Evolutionary conservation across 2,113 vertebrate genomes (phyloP), one percentile per base, ranked within the genome.

Genomic region (Ranitomeya variabilis): DNA sequence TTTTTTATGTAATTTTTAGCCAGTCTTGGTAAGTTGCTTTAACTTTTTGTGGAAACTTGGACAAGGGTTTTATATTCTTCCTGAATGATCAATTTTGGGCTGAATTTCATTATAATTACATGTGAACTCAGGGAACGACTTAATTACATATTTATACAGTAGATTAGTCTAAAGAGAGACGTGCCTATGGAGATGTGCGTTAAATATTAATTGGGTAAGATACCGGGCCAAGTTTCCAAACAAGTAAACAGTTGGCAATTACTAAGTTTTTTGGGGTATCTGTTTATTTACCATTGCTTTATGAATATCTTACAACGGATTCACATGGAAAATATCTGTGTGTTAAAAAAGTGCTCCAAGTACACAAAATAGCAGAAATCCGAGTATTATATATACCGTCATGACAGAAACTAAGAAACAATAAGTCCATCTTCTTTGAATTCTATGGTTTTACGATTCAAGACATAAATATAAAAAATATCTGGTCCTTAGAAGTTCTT

Each of bases 81-180:
- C 80, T 45, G 6, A 69, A 45, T 69, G 60, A 52, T 83, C 31
- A 52, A 69, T 83, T 83, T 83, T 67, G 62, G 81, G 31, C 81
- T 69, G 62, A 83, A 83, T 64, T 82, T 82, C 59, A 62, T 82
- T 64, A 62, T 82, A 45, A 45, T 82, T 82, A 45, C 26, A 64
- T 62, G 80, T 82, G 80, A 82, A 82, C 59, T 82, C 26, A 64
- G 80, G 59, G 59, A 82, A 67, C 81, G 12, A 83, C 60, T 52
- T 83, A 83, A 83, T 83, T 83, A 83, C 81, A 83, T 66, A 83
- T 83, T 83, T 83, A 83, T 83, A 83, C 81, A 83, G 81, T 8
- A 66, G 81, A 83, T 83, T 83, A 83, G 62, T 83, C 81, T 67
- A 67, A 66, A 15, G 81, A 82, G 80, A 83, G 37, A 66, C 37